These are phyloP conservation scores for Brachylomia viminalis DNA, from an alignment of 2,888 invertebrate species.

Conservation along the genomic window DNA sequence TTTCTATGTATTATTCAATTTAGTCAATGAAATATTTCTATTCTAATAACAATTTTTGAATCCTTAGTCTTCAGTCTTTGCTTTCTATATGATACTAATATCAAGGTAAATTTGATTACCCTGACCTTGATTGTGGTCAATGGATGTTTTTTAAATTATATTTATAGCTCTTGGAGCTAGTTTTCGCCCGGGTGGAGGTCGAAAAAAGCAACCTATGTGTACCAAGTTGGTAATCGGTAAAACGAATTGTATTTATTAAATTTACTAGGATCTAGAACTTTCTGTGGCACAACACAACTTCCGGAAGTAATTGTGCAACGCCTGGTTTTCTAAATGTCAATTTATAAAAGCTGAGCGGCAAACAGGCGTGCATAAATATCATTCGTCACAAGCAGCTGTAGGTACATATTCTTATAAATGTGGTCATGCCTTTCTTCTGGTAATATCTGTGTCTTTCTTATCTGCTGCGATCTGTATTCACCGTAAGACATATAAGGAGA, in stretches of 20 bases:
- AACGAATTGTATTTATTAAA: neutral
- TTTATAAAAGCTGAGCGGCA: neutral
- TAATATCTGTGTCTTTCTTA: neutral
- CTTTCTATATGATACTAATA: neutral
- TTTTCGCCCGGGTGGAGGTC: neutral
- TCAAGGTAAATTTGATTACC: neutral
- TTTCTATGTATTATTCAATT: constrained; percentile 1
- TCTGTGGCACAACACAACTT: neutral
- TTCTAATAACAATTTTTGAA: neutral
- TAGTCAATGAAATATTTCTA: neutral
- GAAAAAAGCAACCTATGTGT: neutral
- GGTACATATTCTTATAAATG: neutral
- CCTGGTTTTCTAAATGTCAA: neutral
- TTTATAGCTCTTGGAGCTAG: neutral
- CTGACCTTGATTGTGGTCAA: neutral
- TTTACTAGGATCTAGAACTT: neutral
- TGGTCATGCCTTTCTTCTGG: neutral
- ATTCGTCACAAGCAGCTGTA: neutral
- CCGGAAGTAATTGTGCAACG: neutral
- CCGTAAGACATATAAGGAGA: neutral
- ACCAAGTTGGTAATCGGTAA: neutral
- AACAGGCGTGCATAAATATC: neutral
- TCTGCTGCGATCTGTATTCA: neutral
- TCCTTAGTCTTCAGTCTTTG: neutral
- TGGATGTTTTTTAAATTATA: neutral